Percentiles rank a stretch among this genome's conserved stretches.
These are phyloP conservation scores for Microtus ochrogaster DNA, from an alignment of 2,113 vertebrate species.

Conservation along the genomic window DNA sequence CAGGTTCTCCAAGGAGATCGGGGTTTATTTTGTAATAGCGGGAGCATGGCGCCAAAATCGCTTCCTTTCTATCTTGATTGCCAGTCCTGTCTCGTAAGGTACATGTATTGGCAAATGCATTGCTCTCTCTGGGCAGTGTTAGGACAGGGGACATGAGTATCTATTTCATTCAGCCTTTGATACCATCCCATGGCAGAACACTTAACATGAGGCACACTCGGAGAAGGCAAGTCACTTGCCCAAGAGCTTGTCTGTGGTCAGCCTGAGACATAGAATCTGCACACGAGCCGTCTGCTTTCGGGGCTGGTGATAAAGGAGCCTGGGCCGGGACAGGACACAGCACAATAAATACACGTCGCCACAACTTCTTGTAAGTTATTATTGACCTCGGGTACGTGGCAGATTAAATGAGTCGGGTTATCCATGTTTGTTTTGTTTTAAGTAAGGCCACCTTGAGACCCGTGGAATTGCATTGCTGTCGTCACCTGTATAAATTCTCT, in stretches of 20 bases:
- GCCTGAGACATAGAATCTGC: not conserved
- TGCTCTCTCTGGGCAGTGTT: not conserved
- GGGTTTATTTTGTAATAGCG: constrained; percentile 5
- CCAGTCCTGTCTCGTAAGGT: not conserved
- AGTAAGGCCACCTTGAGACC: not conserved
- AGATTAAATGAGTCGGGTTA: not conserved
- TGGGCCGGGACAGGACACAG: not conserved
- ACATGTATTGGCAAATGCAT: not conserved
- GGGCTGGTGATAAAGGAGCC: not conserved
- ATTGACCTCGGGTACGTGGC: not conserved
- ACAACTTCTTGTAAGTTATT: not conserved
- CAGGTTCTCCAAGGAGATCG: constrained; percentile 1
- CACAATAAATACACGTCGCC: not conserved
- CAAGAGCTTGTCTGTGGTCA: not conserved
- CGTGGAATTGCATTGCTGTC: not conserved
- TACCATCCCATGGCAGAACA: constrained; percentile 29
- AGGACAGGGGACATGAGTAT: constrained; percentile 29
- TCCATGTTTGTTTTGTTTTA: not conserved
- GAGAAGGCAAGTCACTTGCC: not conserved
- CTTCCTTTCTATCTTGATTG: not conserved
- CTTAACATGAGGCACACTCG: not conserved
- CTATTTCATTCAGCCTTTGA: not conserved
- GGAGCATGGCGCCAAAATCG: not conserved
- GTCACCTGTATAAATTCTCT: not conserved
- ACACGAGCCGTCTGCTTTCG: not conserved